A percentile compares a stretch with the other conserved stretches of the same genome.
phyloP scores from a whole-genome alignment of 2,113 vertebrate genomes.

The Diphyllodes magnificus region DNA sequence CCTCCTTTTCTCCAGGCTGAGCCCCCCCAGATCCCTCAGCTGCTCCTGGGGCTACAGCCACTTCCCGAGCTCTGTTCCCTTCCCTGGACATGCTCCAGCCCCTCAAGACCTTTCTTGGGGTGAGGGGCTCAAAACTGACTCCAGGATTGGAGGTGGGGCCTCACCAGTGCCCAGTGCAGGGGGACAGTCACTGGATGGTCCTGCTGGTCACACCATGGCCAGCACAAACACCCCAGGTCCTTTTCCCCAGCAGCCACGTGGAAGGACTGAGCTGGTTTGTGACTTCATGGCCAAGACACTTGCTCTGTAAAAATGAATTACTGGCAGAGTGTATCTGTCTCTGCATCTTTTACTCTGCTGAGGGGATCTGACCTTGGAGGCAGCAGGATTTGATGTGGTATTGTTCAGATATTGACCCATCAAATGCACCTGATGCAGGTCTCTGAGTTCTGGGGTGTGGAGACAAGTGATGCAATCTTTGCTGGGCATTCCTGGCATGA shows the following conservation, averaged over 20 bases:
- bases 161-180: not conserved
- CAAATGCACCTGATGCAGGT: not conserved
- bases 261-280: not conserved
- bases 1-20: not conserved
- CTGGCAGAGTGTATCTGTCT: not conserved
- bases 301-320: not conserved
- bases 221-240: not conserved
- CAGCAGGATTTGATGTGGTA: not conserved
- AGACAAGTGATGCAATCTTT: not conserved
- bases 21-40: not conserved
- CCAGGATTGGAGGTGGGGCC: not conserved
- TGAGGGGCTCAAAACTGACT: not conserved
- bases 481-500: not conserved
- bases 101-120: not conserved
- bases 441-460: not conserved
- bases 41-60: fast-evolving
- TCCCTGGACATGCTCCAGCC: not conserved
- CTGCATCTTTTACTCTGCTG: not conserved
- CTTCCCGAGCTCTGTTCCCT: not conserved
- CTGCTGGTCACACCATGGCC: not conserved
- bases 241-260: not conserved
- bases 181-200: not conserved
- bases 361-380: not conserved
- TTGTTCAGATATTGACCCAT: not conserved
- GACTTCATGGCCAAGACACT: not conserved